Evolutionary conservation across 2,797 vertebrate genomes (phyloP).

Genomic region (Carcharodon carcharias): DNA sequence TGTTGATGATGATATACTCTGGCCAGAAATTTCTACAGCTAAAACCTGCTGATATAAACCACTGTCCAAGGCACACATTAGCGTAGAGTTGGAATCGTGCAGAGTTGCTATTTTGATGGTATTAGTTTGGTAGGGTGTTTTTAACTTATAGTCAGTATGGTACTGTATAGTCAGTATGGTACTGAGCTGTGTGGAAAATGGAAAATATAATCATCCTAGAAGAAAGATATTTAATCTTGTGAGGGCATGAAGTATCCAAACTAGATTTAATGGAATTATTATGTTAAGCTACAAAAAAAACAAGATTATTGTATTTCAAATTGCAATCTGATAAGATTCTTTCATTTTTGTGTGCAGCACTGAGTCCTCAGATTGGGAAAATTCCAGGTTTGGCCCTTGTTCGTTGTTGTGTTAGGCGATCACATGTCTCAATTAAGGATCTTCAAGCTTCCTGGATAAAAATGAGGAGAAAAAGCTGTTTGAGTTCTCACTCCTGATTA

Average conservation of each 20-base stretch:
- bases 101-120: background rate
- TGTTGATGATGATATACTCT: too few relatives aligned
- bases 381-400: background rate
- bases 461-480: background rate
- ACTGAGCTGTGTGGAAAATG: background rate
- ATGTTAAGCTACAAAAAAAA: background rate
- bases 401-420: background rate
- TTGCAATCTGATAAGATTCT: background rate
- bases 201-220: background rate
- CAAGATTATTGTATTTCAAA: too few relatives aligned
- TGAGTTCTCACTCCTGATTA: background rate
- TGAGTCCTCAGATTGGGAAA: background rate
- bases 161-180: background rate
- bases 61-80: background rate
- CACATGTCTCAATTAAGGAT: background rate
- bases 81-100: background rate
- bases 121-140: background rate
- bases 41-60: background rate
- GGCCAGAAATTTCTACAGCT: background rate
- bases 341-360: background rate
- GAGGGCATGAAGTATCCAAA: background rate
- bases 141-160: background rate
- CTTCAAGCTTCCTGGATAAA: background rate
- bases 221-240: background rate
- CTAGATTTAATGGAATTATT: background rate